phyloP scores from a whole-genome alignment of 2,888 invertebrate genomes.

The Cyclophora punctaria region DNA sequence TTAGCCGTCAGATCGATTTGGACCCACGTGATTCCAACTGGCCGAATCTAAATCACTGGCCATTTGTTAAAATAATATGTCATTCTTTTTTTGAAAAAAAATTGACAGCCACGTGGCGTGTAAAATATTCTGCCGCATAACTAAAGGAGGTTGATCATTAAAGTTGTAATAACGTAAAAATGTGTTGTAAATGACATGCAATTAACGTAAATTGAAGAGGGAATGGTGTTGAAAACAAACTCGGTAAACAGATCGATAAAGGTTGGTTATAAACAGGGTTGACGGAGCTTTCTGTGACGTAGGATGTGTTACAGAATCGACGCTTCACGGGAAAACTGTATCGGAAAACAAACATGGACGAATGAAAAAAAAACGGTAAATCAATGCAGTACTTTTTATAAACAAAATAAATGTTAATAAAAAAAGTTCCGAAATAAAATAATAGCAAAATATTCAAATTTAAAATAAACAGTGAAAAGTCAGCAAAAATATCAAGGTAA shows the following conservation, averaged over 20 bases:
- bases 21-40: conserved; percentile 51
- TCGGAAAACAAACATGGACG: too few species aligned
- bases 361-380: neutral
- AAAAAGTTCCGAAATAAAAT: too few species aligned
- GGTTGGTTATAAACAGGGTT: conserved; percentile 31
- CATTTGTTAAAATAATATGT: conserved; percentile 20
- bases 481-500: conserved; percentile 4
- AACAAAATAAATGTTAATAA: too few species aligned
- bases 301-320: conserved; percentile 8
- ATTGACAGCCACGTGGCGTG: conserved; percentile 10
- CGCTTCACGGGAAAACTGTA: neutral
- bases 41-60: conserved; percentile 28
- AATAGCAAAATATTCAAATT: too few species aligned
- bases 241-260: conserved; percentile 68
- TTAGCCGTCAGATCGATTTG: conserved; percentile 50
- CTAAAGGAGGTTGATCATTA: conserved; percentile 5
- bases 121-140: conserved; percentile 2
- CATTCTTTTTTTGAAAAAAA: conserved; percentile 1
- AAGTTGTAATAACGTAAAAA: neutral
- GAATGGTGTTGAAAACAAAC: conserved; percentile 42
- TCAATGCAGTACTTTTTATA: neutral
- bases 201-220: neutral
- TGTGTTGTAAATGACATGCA: conserved; percentile 3
- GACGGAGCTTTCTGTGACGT: conserved; percentile 15
- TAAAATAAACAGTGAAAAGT: too few species aligned